Evolutionary conservation across 2,113 vertebrate genomes (phyloP).

Genomic region (Xyrauchen texanus): DNA sequence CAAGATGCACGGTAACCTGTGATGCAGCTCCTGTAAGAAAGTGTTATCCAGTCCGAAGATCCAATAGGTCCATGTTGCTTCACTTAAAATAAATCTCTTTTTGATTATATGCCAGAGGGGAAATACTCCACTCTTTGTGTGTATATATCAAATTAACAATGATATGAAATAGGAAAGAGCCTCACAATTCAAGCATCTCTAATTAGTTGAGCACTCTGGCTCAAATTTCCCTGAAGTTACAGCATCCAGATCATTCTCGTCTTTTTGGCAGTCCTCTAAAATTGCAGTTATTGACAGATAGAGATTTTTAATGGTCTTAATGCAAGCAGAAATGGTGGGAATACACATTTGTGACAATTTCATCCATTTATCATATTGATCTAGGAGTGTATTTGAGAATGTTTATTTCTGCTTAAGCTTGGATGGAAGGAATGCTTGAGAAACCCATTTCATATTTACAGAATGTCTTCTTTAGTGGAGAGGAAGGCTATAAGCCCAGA

Average conservation of each 20-base stretch:
- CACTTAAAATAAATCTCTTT: constrained; percentile 33
- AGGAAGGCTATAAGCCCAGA: constrained; percentile 60
- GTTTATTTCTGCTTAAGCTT: constrained; percentile 69
- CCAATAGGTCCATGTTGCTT: constrained; percentile 33
- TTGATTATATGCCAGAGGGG: constrained; percentile 12
- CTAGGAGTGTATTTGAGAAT: constrained; percentile 58
- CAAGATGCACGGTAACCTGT: constrained; percentile 2
- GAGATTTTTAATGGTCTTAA: constrained; percentile 57
- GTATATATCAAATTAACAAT: constrained; percentile 14
- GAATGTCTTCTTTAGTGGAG: constrained; percentile 47
- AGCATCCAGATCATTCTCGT: constrained; percentile 35
- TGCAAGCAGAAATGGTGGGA: constrained; percentile 62
- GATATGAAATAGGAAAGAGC: constrained; percentile 16
- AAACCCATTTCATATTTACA: constrained; percentile 64
- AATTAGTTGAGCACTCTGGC: constrained; percentile 19
- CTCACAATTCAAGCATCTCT: constrained; percentile 17
- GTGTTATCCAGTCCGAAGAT: background rate
- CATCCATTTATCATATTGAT: constrained; percentile 66
- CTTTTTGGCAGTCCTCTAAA: constrained; percentile 25
- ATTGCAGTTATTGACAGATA: constrained; percentile 32
- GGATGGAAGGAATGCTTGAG: constrained; percentile 62
- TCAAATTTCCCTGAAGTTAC: constrained; percentile 43
- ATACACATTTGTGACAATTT: constrained; percentile 64
- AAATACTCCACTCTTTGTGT: background rate
- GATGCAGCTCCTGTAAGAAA: constrained; percentile 18